Evolutionary conservation across 2,888 invertebrate genomes (phyloP).

Genomic region (Tuberolachnus salignus): DNA sequence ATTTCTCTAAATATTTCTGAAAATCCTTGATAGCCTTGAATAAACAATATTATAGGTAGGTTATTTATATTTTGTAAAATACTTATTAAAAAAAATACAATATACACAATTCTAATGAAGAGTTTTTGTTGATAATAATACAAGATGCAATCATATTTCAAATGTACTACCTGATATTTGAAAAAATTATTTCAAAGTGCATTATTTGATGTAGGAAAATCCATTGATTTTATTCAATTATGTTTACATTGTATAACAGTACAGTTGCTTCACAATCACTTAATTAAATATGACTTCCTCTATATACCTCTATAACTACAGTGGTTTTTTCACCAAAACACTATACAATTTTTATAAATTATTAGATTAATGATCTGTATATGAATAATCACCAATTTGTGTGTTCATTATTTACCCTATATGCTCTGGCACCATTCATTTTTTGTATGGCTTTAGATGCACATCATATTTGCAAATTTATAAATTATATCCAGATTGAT

Average conservation of each 20-base stretch:
- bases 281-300: not conserved
- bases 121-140: too few relatives aligned
- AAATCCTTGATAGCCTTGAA: constrained; percentile 11
- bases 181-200: not conserved
- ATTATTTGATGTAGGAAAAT: constrained; percentile 14
- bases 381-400: constrained; percentile 7
- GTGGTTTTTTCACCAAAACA: constrained; percentile 7
- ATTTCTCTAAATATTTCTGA: not conserved
- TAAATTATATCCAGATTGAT: constrained; percentile 4
- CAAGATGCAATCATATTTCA: too few relatives aligned
- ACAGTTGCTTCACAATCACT: constrained; percentile 4
- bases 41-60: not conserved
- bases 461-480: constrained; percentile 17
- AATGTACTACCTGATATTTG: not conserved
- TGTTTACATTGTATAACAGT: not conserved
- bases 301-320: constrained; percentile 12
- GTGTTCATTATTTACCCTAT: constrained; percentile 24
- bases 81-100: too few relatives aligned
- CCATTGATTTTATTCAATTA: not conserved
- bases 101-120: too few relatives aligned
- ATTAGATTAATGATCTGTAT: not conserved
- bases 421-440: constrained; percentile 32
- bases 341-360: constrained; percentile 4
- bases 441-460: constrained; percentile 33
- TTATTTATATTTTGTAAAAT: not conserved